These are phyloP conservation scores for Coreius guichenoti DNA, from an alignment of 2,797 vertebrate species.

Conservation along the genomic window DNA sequence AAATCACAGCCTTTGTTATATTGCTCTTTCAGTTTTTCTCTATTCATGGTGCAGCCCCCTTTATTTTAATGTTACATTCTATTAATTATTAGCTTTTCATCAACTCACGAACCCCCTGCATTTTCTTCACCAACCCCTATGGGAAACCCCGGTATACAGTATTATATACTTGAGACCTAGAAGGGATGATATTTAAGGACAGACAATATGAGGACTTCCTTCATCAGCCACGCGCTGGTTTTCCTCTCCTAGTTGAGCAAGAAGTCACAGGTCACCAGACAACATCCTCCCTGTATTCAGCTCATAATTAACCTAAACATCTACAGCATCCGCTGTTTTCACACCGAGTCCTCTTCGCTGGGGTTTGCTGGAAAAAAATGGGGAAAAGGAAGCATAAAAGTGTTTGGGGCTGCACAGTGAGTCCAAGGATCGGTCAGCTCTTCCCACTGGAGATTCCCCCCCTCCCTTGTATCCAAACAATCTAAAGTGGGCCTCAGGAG, in stretches of 20 bases:
- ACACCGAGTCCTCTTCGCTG: conserved; percentile 69
- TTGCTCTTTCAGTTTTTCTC: background rate
- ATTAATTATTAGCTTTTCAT: background rate
- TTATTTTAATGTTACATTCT: background rate
- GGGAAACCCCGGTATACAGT: background rate
- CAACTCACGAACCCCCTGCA: background rate
- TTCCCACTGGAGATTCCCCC: conserved; percentile 47
- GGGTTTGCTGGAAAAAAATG: conserved; percentile 73
- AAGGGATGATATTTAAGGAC: conserved; percentile 36
- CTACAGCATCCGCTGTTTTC: conserved; percentile 86
- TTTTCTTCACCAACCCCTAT: background rate
- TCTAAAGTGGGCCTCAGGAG: conserved; percentile 19
- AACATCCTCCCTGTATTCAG: conserved; percentile 84
- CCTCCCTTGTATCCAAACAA: conserved; percentile 62
- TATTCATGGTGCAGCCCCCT: background rate
- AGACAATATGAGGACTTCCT: conserved; percentile 34
- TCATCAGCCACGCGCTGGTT: conserved; percentile 74
- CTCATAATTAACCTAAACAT: conserved; percentile 88
- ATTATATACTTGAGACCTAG: conserved; percentile 18
- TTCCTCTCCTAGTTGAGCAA: conserved; percentile 77
- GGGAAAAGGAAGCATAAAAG: conserved; percentile 85
- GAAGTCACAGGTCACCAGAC: conserved; percentile 76
- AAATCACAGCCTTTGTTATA: background rate
- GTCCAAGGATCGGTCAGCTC: conserved; percentile 21
- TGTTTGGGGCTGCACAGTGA: conserved; percentile 60